Evolutionary conservation across 64 coral and sea anemone genomes (phyloP).

Genomic region (Trachythela sp.): DNA sequence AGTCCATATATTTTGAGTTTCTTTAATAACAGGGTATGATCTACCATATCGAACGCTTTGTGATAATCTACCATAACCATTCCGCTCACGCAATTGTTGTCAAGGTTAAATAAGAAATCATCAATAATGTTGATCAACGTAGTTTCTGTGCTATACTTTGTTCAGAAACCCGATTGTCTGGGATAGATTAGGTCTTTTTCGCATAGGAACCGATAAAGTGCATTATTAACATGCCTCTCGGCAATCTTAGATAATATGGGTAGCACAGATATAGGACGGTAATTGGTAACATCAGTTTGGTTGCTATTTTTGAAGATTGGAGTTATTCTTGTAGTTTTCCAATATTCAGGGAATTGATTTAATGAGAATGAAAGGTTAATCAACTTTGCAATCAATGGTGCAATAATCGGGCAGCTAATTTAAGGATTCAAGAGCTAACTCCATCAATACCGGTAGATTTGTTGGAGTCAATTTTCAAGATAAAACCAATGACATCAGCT

Average conservation of each 20-base stretch:
- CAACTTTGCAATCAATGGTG: conserved; percentile 10
- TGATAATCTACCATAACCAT: conserved; percentile 25
- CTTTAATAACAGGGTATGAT: conserved; percentile 16
- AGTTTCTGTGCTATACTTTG: conserved; percentile 16
- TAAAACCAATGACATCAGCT: too few species aligned
- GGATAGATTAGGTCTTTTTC: conserved; percentile 15
- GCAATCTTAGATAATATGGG: conserved; percentile 10
- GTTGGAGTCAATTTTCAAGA: not conserved
- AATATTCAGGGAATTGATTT: conserved; percentile 1
- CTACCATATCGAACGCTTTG: conserved; percentile 21
- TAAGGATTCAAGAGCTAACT: not conserved
- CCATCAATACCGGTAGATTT: not conserved
- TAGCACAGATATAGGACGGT: conserved; percentile 11
- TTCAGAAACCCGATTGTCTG: conserved; percentile 11
- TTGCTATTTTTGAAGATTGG: conserved; percentile 3
- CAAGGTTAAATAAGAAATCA: conserved; percentile 21
- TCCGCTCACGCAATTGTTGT: conserved; percentile 21
- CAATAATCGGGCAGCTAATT: not conserved
- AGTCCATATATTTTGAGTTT: conserved; percentile 37
- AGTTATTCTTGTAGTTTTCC: conserved; percentile 19
- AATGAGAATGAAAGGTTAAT: not conserved
- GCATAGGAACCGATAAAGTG: conserved; percentile 5
- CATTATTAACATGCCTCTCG: conserved; percentile 19
- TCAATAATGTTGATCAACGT: conserved; percentile 17
- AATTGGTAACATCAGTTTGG: not conserved